Evolutionary conservation across 2,113 vertebrate species (phyloP).

Genomic region (Lamprotornis superbus): DNA sequence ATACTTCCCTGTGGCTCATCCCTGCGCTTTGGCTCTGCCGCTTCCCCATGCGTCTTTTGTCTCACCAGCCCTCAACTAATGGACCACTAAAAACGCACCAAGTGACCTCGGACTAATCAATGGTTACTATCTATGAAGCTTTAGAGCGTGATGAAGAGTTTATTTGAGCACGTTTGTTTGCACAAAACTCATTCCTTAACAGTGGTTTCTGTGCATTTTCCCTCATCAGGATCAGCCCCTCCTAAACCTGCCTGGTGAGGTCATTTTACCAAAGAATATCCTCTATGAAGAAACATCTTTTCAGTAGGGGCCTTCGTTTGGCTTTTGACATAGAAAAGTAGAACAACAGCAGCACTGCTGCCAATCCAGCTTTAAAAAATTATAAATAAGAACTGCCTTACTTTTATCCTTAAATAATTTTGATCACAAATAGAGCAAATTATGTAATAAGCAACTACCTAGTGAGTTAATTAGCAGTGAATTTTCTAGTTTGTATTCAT

Average conservation of each 20-base stretch:
- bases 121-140: not conserved
- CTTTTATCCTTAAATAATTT: not conserved
- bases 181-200: not conserved
- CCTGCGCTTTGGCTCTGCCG: accelerated
- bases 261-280: not conserved
- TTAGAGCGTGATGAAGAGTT: not conserved
- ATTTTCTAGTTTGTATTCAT: not conserved
- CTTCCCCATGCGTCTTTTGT: accelerated
- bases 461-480: not conserved
- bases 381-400: not conserved
- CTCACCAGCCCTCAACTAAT: not conserved
- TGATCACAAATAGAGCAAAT: not conserved
- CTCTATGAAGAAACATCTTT: not conserved
- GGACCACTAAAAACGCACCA: accelerated
- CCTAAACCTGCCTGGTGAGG: not conserved
- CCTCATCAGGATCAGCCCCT: not conserved
- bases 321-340: not conserved
- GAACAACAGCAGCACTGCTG: not conserved
- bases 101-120: not conserved
- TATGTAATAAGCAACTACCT: not conserved
- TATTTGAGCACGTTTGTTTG: not conserved
- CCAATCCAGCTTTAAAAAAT: not conserved
- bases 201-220: not conserved
- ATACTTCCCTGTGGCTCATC: not conserved
- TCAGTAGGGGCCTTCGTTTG: not conserved